Evolutionary conservation across 2,797 vertebrate species (phyloP).

Genomic region (Limnodromus scolopaceus): DNA sequence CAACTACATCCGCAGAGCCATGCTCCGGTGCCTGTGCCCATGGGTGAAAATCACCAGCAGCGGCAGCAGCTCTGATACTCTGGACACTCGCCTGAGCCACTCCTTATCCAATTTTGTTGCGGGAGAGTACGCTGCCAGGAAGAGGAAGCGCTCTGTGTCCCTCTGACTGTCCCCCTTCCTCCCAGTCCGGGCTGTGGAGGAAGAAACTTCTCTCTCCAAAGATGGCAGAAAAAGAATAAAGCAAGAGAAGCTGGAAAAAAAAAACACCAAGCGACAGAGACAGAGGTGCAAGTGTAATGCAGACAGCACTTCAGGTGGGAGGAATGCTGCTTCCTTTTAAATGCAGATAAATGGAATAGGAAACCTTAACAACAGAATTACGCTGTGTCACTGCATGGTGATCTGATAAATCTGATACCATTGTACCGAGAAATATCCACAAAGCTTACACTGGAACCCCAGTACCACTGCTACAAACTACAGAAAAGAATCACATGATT

Average conservation of each 20-base stretch:
- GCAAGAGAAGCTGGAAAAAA: neutral
- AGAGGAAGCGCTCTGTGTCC: slow-evolving; percentile 74
- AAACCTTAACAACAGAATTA: neutral
- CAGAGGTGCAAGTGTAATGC: neutral
- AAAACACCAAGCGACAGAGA: accelerated
- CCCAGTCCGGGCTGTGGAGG: neutral
- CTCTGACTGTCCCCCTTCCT: slow-evolving; percentile 33
- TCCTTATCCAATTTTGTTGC: slow-evolving; percentile 60
- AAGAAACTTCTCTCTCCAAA: neutral
- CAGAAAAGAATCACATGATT: neutral
- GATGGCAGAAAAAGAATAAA: neutral
- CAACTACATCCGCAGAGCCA: slow-evolving; percentile 71
- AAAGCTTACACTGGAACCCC: neutral
- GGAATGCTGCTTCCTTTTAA: neutral
- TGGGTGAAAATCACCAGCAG: slow-evolving; percentile 48
- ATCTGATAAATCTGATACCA: neutral
- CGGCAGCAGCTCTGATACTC: slow-evolving; percentile 58
- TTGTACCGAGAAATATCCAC: neutral
- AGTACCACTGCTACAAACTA: neutral
- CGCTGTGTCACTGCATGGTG: neutral
- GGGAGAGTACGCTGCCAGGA: slow-evolving; percentile 47
- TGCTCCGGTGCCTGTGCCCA: slow-evolving; percentile 60
- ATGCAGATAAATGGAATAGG: neutral
- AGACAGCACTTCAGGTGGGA: neutral
- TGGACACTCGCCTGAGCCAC: slow-evolving; percentile 69